Evolutionary conservation across 2,888 invertebrate species (phyloP).

Genomic region (Hydriomena furcata): DNA sequence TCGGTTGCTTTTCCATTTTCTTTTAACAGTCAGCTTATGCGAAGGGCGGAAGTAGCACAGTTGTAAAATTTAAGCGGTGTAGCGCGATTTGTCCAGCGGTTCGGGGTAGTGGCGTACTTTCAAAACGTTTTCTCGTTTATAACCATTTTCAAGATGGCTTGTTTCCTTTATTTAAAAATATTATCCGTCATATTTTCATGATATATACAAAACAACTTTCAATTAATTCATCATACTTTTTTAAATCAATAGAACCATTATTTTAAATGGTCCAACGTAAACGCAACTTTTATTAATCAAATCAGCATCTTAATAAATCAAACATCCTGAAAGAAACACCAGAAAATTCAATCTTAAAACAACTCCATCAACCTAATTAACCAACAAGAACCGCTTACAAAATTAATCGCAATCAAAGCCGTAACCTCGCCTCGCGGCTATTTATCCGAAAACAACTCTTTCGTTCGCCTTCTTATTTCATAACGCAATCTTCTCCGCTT

Average conservation of each 20-base stretch:
- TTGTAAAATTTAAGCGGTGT: constrained; percentile 72
- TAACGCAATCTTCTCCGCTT: constrained; percentile 79
- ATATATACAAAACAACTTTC: too few species aligned
- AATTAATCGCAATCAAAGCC: constrained; percentile 61
- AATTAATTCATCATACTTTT: too few species aligned
- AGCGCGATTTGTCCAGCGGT: constrained; percentile 57
- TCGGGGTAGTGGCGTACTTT: constrained; percentile 5
- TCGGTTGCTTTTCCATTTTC: constrained; percentile 75
- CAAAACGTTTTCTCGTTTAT: too few species aligned
- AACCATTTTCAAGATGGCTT: too few species aligned
- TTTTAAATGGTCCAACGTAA: too few species aligned
- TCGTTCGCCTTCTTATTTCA: constrained; percentile 81
- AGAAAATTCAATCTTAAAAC: constrained; percentile 20
- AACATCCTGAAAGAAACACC: constrained; percentile 8
- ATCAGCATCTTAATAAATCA: too few species aligned
- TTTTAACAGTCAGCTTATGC: constrained; percentile 68
- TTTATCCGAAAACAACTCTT: constrained; percentile 76
- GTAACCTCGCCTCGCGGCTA: constrained; percentile 41
- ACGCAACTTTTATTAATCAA: too few species aligned
- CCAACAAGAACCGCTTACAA: constrained; percentile 43
- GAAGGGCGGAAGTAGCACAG: constrained; percentile 61
- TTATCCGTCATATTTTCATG: too few species aligned
- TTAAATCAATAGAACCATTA: too few species aligned
- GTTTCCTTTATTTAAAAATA: too few species aligned
- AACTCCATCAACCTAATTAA: constrained; percentile 37